These are phyloP conservation scores for Harpagoxenus sublaevis DNA, from an alignment of 2,888 invertebrate genomes.

Conservation along the genomic window DNA sequence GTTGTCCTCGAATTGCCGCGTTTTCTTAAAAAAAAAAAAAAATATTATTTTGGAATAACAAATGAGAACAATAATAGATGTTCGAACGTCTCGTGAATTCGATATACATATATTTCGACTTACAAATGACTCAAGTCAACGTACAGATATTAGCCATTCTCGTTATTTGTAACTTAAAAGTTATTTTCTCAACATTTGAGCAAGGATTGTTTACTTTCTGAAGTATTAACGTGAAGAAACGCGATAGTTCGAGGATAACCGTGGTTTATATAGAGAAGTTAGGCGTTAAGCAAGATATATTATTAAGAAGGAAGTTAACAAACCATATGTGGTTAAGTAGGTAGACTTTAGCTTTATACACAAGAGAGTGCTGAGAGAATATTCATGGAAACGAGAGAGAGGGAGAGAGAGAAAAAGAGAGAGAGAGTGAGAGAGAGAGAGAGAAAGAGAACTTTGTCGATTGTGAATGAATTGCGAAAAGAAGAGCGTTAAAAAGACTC, in stretches of 20 bases:
- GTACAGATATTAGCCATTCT: neutral
- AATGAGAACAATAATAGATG: neutral
- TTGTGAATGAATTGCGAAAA: conserved; percentile 48
- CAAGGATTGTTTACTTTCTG: neutral
- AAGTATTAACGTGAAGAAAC: neutral
- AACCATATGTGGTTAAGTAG: conserved; percentile 72
- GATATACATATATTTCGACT: neutral
- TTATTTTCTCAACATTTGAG: neutral
- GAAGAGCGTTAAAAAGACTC: conserved; percentile 55
- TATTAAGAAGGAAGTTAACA: conserved; percentile 64
- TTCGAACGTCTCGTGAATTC: neutral
- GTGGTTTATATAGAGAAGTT: conserved; percentile 57
- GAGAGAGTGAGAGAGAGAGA: conserved; percentile 50
- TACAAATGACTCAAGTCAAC: neutral
- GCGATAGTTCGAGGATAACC: conserved; percentile 9
- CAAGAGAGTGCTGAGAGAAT: conserved; percentile 66
- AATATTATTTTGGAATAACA: neutral
- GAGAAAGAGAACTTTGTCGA: conserved; percentile 50
- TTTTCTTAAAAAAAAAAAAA: neutral
- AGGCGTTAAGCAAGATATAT: conserved; percentile 74
- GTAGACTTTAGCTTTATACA: conserved; percentile 83
- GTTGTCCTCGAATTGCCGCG: conserved; percentile 19
- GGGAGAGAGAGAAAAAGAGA: conserved; percentile 26
- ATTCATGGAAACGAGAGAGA: conserved; percentile 32
- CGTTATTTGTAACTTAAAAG: conserved; percentile 11